Evolutionary conservation across 35 echinoderm and acorn worm genomes (phyloP).

Genomic region (Anneissia japonica): DNA sequence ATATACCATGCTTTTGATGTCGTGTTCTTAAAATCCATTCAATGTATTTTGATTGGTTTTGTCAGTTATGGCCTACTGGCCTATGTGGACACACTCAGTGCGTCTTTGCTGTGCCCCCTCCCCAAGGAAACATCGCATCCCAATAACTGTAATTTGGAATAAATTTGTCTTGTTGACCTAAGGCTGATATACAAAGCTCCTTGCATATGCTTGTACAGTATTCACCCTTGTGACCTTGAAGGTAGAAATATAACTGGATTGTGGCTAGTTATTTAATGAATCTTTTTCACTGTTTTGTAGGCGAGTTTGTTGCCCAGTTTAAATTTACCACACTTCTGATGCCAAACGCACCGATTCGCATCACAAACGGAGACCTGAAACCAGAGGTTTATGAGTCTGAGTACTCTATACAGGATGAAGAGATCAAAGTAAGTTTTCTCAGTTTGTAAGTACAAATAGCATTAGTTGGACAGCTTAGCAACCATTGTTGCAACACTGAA

Average conservation of each 20-base stretch:
- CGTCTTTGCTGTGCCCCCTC: too few species aligned
- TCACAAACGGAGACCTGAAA: constrained; percentile 59
- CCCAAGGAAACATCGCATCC: too few species aligned
- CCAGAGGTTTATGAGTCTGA: constrained; percentile 52
- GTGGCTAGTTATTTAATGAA: not conserved
- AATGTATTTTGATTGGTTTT: too few species aligned
- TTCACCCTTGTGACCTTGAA: too few species aligned
- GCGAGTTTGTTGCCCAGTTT: constrained; percentile 93
- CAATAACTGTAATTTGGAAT: too few species aligned
- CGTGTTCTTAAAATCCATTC: too few species aligned
- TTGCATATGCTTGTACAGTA: too few species aligned
- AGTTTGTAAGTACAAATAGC: not conserved
- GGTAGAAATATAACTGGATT: not conserved
- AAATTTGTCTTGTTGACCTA: too few species aligned
- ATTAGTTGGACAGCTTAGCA: not conserved
- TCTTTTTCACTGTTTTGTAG: constrained; percentile 31
- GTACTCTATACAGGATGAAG: constrained; percentile 56
- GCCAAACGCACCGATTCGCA: constrained; percentile 76
- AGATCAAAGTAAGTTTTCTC: constrained; percentile 57
- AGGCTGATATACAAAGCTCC: too few species aligned
- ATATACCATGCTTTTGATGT: too few species aligned
- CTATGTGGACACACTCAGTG: too few species aligned
- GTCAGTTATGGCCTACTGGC: too few species aligned
- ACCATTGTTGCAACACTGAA: not conserved
- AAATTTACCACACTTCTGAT: constrained; percentile 94